Evolutionary conservation across 2,888 invertebrate genomes (phyloP), one percentile per base, ranked within the genome.

Genomic region (Malacosoma neustria): DNA sequence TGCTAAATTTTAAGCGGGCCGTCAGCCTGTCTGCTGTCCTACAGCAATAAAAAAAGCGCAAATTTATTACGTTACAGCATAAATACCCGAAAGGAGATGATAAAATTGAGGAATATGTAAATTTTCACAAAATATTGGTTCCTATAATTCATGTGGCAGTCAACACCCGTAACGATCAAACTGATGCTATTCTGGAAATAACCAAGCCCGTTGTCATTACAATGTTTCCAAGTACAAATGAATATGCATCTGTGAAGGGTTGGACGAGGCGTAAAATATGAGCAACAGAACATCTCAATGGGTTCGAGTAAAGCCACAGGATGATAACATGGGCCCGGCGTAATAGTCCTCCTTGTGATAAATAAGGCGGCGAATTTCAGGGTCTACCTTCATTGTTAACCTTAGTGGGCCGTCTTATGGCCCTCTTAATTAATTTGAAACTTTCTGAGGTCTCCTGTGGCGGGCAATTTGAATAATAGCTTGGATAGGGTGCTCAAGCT

Each of bases 351-450:
- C 73, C 54, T 70, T 59, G 59, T 61, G 61, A 77, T 80, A 79
- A 81, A 80, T 81, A 76, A 72, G 72, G 70, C 67, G 66, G 56
- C 68, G 60, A 67, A 58, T 62, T 61, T 61, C 64, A 67, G 67
- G 67, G 67, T 59, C 67, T 61, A 61, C 62, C 64, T 61, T 59
- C 73, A 81, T 82, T 81, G 81, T 82, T 82, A 71, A 80, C 82
- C 82, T 77, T 81, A 81, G 84, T 79, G 75, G 79, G 72, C 70
- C 81, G 77, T 84, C 85, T 85, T 84, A 84, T 81, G 75, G 62
- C 77, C 71, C 79, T 80, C 82, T 85, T 82, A 85, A 85, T 85
- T 85, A 85, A 85, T 85, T 85, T 84, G 81, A 76, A 84, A 85
- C 81, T 85, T 85, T 82, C 80, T 73, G 77, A 72, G 81, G 81